Evolutionary conservation across 2,113 vertebrate species (phyloP).

Genomic region (Fulmarus glacialis): DNA sequence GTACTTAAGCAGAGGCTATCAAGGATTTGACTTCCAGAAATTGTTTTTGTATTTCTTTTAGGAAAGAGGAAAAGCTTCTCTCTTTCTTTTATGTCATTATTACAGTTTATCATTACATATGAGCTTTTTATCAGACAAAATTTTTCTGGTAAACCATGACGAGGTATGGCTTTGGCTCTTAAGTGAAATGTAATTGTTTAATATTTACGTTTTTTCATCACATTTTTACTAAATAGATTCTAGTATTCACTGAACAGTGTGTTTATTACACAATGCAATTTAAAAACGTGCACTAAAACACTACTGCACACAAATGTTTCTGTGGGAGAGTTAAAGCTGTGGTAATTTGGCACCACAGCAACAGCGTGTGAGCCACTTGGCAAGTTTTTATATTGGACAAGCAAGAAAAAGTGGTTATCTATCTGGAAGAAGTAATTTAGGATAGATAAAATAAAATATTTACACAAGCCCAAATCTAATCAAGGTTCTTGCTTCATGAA

Average conservation of each 20-base stretch:
- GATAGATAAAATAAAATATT: background rate
- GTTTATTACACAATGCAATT: background rate
- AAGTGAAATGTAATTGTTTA: background rate
- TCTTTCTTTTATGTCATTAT: background rate
- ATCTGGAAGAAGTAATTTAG: background rate
- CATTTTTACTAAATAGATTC: background rate
- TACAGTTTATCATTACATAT: background rate
- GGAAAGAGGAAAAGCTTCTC: background rate
- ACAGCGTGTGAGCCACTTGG: background rate
- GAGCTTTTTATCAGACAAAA: background rate
- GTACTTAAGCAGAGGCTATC: background rate
- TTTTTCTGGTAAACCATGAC: background rate
- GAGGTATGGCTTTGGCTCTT: background rate
- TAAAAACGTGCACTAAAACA: background rate
- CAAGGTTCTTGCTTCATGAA: background rate
- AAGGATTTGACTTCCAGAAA: background rate
- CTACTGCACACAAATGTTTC: background rate
- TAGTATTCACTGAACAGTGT: background rate
- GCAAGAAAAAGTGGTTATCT: background rate
- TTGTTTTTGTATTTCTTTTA: background rate
- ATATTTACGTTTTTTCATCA: background rate
- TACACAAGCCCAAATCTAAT: background rate
- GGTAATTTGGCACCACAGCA: background rate
- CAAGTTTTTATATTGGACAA: background rate
- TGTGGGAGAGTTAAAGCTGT: background rate